Base-by-base conservation (phyloP, 2,888 invertebrate species). In the Sthenelais limicola region DNA sequence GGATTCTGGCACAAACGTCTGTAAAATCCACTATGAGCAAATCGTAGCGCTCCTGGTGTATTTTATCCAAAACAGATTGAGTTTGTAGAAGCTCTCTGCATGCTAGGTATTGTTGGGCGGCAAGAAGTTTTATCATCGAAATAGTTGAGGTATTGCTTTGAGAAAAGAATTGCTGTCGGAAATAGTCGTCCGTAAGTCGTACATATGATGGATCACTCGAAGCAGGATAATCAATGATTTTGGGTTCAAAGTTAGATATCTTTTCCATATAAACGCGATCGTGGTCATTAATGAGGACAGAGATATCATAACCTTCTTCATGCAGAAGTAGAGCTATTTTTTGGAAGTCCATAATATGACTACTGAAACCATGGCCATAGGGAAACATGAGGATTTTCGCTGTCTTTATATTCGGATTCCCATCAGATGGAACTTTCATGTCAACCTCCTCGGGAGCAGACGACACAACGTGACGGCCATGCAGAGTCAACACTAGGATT, bases 351-450 rank as follows among this genome's bases (percentile, higher is more conserved):
- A 24, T 3, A 1, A 62, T 21, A 12, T 24, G 33, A 24, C 62
- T 62, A 3, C 24, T 62, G 24, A 38, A 62, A 3, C 62, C 62
- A 21, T 62, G 62, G 1, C 38, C 38, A 24, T n/a, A 18, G 3
- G 62, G 62, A 43, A 24, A 62, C 26, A 62, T 35, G 1, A 62
- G 62, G 24, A 62, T 35, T 28, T 56, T 62, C n/a, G n/a, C n/a
- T n/a, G n/a, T n/a, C n/a, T n/a, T n/a, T n/a, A n/a, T n/a, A n/a
- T n/a, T n/a, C n/a, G n/a, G n/a, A n/a, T n/a, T n/a, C n/a, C n/a
- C n/a, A n/a, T n/a, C n/a, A n/a, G n/a, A n/a, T n/a, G n/a, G n/a
- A n/a, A n/a, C n/a, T n/a, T n/a, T n/a, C n/a, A n/a, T n/a, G n/a
- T n/a, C n/a, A n/a, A n/a, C n/a, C n/a, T n/a, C n/a, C n/a, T n/a